Conservation (phyloP, 2,113 vertebrate species). For the Abramis brama region DNA sequence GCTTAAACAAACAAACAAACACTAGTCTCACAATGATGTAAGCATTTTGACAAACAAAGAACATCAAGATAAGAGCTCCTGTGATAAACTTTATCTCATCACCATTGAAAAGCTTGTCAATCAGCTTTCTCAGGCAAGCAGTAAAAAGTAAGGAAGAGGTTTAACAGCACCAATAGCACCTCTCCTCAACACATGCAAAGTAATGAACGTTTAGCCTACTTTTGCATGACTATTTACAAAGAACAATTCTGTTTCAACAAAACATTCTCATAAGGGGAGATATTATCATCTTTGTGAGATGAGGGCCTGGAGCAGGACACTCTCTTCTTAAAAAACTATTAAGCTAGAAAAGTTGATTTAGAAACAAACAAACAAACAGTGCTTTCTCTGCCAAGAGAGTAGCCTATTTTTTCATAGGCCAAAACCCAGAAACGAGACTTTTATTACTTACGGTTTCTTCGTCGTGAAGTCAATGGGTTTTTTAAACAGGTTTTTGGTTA, state of each 20-base stretch:
- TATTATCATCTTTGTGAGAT: background rate
- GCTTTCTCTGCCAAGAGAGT: background rate
- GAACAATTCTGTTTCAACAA: background rate
- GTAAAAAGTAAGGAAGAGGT: background rate
- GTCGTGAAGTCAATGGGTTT: too few relatives aligned
- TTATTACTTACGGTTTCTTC: too few relatives aligned
- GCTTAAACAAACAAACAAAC: background rate
- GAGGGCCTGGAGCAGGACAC: background rate
- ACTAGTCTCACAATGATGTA: background rate
- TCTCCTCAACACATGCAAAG: background rate
- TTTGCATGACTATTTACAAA: background rate
- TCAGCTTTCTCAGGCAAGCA: background rate
- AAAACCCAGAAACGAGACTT: too few relatives aligned
- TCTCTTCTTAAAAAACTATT: background rate
- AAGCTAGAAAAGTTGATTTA: background rate
- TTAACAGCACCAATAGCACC: background rate
- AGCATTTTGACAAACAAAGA: constrained; percentile 10
- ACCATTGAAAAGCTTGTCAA: constrained; percentile 4
- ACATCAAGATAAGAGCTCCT: constrained; percentile 14
- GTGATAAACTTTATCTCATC: background rate
- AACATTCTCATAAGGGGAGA: background rate
- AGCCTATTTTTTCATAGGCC: too few relatives aligned
- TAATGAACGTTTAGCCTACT: constrained; percentile 3
- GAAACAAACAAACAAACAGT: background rate
- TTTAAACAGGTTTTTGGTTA: too few relatives aligned